phyloP scores from a whole-genome alignment of 1,140 invertebrate species.

The Pectinophora gossypiella region DNA sequence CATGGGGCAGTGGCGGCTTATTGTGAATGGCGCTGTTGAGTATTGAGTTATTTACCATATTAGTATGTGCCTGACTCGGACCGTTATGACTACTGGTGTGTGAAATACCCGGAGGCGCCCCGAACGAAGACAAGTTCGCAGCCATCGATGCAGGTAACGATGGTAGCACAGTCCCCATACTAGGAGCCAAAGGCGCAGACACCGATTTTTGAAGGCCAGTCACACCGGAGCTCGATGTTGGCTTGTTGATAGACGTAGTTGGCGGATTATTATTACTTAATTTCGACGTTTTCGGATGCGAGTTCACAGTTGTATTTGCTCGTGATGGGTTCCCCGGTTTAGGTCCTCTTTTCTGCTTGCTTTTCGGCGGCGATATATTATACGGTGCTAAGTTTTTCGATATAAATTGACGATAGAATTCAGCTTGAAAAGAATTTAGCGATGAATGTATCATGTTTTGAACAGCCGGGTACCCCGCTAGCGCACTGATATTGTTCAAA shows the following conservation, averaged over 20 bases:
- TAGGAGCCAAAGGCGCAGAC: constrained; percentile 35
- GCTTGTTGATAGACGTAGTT: constrained; percentile 18
- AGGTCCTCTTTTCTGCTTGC: constrained; percentile 49
- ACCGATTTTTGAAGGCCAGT: constrained; percentile 39
- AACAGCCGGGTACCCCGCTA: constrained; percentile 37
- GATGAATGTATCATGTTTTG: constrained; percentile 45
- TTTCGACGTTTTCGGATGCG: constrained; percentile 32
- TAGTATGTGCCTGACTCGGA: constrained; percentile 53
- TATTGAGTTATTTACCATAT: constrained; percentile 29
- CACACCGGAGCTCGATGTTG: constrained; percentile 28
- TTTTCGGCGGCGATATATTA: constrained; percentile 42
- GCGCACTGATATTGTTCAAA: constrained; percentile 51
- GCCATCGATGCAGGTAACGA: constrained; percentile 51
- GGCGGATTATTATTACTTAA: constrained; percentile 15
- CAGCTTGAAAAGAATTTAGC: constrained; percentile 60
- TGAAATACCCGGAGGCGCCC: constrained; percentile 17
- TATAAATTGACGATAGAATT: constrained; percentile 57
- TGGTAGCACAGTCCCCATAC: constrained; percentile 55
- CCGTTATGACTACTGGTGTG: constrained; percentile 22
- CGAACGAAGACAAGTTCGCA: constrained; percentile 39
- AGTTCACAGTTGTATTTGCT: constrained; percentile 8
- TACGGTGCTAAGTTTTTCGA: constrained; percentile 40
- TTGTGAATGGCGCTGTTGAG: constrained; percentile 40
- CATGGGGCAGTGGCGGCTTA: constrained; percentile 57
- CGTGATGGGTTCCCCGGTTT: constrained; percentile 27